Percentiles rank a stretch among this genome's conserved stretches.
Conservation (phyloP, 2,888 invertebrate genomes). For the Scaptomyza tumidula region DNA sequence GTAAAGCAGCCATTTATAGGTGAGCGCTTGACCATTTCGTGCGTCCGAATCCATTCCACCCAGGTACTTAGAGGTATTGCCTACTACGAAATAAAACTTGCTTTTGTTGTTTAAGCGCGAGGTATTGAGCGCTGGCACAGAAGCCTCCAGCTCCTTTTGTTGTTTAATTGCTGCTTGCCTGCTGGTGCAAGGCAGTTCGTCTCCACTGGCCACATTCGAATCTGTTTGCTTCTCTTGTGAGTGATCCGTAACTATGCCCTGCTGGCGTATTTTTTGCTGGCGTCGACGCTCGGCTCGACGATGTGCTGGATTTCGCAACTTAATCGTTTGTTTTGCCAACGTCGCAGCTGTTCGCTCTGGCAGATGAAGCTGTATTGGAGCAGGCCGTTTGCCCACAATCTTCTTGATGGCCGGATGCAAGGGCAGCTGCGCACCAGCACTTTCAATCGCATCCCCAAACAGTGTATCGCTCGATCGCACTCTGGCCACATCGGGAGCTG, state of each 20-base stretch:
- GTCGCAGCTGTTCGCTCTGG: constrained; percentile 85
- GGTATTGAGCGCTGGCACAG: constrained; percentile 82
- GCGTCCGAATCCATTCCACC: constrained; percentile 74
- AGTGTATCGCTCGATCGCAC: constrained; percentile 73
- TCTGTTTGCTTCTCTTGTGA: constrained; percentile 39
- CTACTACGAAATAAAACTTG: constrained; percentile 86
- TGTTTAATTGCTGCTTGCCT: constrained; percentile 49
- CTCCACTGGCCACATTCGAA: constrained; percentile 9
- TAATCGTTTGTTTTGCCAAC: constrained; percentile 83
- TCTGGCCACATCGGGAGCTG: constrained; percentile 79
- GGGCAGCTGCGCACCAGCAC: constrained; percentile 84
- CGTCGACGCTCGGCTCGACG: constrained; percentile 78
- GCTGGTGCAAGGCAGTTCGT: constrained; percentile 64
- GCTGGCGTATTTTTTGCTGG: constrained; percentile 73
- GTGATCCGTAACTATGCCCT: constrained; percentile 81
- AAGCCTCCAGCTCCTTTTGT: constrained; percentile 21
- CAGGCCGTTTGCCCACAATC: constrained; percentile 87
- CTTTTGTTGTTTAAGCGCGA: constrained; percentile 86
- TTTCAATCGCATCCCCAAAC: constrained; percentile 63
- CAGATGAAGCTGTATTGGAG: constrained; percentile 44
- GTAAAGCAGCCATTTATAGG: constrained; percentile 96
- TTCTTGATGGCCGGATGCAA: constrained; percentile 92
- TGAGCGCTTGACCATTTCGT: constrained; percentile 88
- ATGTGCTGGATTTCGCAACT: constrained; percentile 74
- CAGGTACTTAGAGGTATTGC: constrained; percentile 93